Conservation (phyloP, 2,113 vertebrate species). For the Siniperca knerii region DNA sequence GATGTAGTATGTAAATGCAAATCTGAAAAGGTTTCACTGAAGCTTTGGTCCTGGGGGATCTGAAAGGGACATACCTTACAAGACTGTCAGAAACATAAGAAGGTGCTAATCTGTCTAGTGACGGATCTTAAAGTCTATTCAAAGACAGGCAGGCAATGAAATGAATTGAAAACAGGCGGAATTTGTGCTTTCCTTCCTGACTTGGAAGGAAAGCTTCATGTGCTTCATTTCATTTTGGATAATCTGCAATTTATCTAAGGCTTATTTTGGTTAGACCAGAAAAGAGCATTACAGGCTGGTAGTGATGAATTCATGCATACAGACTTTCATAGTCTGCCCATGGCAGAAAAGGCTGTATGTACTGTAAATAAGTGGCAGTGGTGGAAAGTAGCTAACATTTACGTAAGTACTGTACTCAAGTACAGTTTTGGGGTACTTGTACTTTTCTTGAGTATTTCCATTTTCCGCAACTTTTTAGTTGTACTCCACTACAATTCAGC, state of each 20-base stretch:
- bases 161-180: background rate
- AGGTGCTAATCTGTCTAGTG: slow-evolving; percentile 25
- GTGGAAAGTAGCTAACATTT: background rate
- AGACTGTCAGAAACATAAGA: slow-evolving; percentile 4
- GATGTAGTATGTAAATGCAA: background rate
- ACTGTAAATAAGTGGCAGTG: background rate
- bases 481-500: background rate
- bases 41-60: background rate
- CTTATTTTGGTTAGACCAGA: slow-evolving; percentile 24
- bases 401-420: background rate
- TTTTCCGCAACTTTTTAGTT: too few species aligned
- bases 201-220: background rate
- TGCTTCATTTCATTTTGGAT: slow-evolving; percentile 16
- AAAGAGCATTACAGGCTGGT: background rate
- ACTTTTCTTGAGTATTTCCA: too few species aligned
- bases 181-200: slow-evolving; percentile 9
- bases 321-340: background rate
- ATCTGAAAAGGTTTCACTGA: background rate
- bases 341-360: background rate
- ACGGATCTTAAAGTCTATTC: background rate
- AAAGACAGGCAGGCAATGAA: slow-evolving; percentile 9
- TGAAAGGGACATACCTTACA: background rate
- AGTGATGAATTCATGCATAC: background rate
- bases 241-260: slow-evolving; percentile 24
- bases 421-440: background rate